Conservation (phyloP, 2,797 vertebrate genomes). For the Paguma larvata region DNA sequence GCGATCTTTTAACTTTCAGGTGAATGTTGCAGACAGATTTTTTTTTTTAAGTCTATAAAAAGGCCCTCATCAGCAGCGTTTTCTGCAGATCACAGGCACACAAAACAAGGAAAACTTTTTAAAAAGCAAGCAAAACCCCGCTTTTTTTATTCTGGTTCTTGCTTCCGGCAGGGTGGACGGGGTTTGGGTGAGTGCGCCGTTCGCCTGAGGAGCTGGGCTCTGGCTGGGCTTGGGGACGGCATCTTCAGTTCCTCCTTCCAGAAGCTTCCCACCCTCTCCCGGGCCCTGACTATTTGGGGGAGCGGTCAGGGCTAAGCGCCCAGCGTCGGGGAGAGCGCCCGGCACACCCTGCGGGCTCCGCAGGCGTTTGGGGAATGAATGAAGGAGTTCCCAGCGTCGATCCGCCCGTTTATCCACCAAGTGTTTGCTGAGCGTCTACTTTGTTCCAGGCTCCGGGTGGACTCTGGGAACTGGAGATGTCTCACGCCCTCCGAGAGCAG, state of each 20-base stretch:
- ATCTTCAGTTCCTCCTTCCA: background rate
- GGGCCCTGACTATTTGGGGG: background rate
- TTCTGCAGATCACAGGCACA: background rate
- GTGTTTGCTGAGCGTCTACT: background rate
- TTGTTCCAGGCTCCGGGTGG: background rate
- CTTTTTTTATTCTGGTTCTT: background rate
- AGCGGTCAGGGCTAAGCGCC: background rate
- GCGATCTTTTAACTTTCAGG: background rate
- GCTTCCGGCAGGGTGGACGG: background rate
- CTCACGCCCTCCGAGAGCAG: background rate
- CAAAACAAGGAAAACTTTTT: background rate
- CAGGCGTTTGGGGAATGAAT: background rate
- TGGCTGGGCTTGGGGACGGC: background rate
- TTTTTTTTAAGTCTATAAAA: background rate
- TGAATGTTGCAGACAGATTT: background rate
- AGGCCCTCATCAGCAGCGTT: background rate
- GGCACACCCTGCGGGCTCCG: background rate
- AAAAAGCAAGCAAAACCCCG: background rate
- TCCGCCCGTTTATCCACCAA: no score
- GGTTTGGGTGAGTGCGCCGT: background rate
- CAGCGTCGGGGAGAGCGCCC: no score
- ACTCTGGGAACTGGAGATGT: background rate
- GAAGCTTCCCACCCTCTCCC: background rate
- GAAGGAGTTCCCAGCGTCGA: background rate
- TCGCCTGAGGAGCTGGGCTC: background rate